Evolutionary conservation across 1,140 invertebrate genomes (phyloP).

Genomic region (Lasioglossum baleicum): DNA sequence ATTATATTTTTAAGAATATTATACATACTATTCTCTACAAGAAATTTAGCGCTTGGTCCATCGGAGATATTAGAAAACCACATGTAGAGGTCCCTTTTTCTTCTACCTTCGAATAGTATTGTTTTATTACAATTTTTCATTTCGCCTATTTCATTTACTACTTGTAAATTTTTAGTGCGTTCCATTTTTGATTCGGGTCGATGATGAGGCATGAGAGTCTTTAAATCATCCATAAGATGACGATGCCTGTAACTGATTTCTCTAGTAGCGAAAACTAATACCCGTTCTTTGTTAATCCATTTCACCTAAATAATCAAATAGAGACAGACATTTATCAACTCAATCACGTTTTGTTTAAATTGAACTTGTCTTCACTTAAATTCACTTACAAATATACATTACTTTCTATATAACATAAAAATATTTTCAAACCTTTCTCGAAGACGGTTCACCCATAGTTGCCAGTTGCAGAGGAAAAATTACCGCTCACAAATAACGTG

Average conservation of each 20-base stretch:
- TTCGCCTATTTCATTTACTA: constrained; percentile 93
- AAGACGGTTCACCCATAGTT: constrained; percentile 73
- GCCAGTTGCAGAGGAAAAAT: no score
- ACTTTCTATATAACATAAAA: constrained; percentile 24
- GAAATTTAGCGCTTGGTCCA: constrained; percentile 97
- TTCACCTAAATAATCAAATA: constrained; percentile 81
- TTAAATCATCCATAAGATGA: constrained; percentile 97
- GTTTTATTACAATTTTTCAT: constrained; percentile 99
- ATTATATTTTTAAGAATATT: background rate
- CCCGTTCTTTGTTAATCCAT: constrained; percentile 96
- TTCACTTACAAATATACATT: no score
- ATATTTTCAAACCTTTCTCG: constrained; percentile 76
- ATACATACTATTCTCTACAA: constrained; percentile 94
- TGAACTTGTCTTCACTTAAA: no score
- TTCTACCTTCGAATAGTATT: constrained; percentile 95
- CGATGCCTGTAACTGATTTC: constrained; percentile 94
- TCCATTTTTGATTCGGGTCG: constrained; percentile 95
- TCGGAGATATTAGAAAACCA: constrained; percentile 93
- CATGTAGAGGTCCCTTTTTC: constrained; percentile 95
- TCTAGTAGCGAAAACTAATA: constrained; percentile 94
- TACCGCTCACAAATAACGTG: no score
- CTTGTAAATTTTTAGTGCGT: constrained; percentile 86
- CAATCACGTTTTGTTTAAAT: background rate
- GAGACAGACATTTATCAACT: background rate
- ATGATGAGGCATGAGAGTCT: constrained; percentile 96